phyloP scores from a whole-genome alignment of 2,888 invertebrate genomes.

The Chironomus tentans region DNA sequence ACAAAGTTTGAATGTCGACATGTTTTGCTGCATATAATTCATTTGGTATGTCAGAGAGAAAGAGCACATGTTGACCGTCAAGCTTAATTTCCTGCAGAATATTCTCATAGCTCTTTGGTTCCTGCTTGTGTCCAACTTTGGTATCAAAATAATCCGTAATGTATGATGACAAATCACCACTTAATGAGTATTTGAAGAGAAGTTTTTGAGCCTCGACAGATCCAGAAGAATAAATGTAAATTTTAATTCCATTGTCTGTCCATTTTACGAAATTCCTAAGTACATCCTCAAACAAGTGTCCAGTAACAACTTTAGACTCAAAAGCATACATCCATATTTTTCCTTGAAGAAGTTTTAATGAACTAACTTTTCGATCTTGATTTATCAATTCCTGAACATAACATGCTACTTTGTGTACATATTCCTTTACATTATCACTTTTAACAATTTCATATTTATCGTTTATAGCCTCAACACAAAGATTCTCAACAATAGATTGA shows the following conservation, averaged over 20 bases:
- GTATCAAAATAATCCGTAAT: conserved; percentile 83
- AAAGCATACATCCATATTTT: conserved; percentile 83
- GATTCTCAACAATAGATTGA: conserved; percentile 54
- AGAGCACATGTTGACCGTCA: conserved; percentile 61
- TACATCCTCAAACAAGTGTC: conserved; percentile 72
- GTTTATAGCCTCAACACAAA: conserved; percentile 53
- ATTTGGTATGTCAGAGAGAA: conserved; percentile 75
- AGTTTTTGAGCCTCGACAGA: conserved; percentile 84
- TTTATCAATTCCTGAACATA: conserved; percentile 77
- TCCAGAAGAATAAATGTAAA: conserved; percentile 88
- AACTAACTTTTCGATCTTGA: conserved; percentile 64
- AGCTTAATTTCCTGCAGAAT: conserved; percentile 61
- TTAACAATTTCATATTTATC: conserved; percentile 46
- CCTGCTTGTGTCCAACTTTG: conserved; percentile 69
- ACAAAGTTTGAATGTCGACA: conserved; percentile 58
- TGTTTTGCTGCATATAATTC: conserved; percentile 75
- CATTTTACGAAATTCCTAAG: conserved; percentile 62
- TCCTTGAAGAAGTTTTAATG: conserved; percentile 83
- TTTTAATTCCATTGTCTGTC: conserved; percentile 54
- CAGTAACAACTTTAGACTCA: conserved; percentile 63
- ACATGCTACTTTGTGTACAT: conserved; percentile 54
- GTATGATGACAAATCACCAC: conserved; percentile 65
- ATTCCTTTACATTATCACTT: conserved; percentile 43
- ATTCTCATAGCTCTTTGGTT: conserved; percentile 64
- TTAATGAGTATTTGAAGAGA: conserved; percentile 64